Evolutionary conservation across 2,113 vertebrate species (phyloP).

Genomic region (Cyphomyrus discorhynchus): DNA sequence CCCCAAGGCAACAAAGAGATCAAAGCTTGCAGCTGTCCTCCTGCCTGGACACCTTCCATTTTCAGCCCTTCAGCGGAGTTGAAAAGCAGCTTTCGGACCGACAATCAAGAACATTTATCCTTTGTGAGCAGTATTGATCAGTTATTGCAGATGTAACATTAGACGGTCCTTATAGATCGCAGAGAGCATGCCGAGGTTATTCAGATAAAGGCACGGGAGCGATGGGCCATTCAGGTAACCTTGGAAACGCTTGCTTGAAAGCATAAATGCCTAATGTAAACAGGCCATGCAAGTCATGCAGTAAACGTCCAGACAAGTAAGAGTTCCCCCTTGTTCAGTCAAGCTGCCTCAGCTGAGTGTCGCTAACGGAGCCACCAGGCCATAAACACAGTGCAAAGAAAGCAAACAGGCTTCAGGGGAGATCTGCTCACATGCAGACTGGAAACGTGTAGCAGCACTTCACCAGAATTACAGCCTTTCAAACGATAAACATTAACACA

Average conservation of each 20-base stretch:
- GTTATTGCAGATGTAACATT: not conserved
- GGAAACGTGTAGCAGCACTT: not conserved
- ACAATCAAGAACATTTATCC: not conserved
- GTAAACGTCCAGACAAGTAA: not conserved
- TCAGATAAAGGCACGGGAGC: not conserved
- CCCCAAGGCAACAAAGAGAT: not conserved
- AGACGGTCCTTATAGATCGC: not conserved
- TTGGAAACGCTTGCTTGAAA: not conserved
- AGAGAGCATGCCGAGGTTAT: not conserved
- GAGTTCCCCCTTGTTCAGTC: not conserved
- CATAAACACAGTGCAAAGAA: not conserved
- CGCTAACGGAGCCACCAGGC: not conserved
- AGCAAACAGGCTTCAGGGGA: not conserved
- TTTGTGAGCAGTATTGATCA: not conserved
- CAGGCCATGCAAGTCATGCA: not conserved
- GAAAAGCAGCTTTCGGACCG: not conserved
- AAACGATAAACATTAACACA: not conserved
- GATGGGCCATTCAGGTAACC: not conserved
- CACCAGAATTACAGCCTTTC: not conserved
- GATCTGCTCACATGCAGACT: not conserved
- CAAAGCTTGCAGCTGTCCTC: not conserved
- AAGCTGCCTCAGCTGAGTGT: not conserved
- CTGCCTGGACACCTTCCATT: not conserved
- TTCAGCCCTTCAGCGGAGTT: not conserved
- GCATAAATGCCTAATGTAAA: not conserved